Percentiles rank a stretch among this genome's conserved stretches.
These are phyloP conservation scores for Chymomyza caudatula DNA, from an alignment of 2,888 invertebrate genomes.

Conservation along the genomic window DNA sequence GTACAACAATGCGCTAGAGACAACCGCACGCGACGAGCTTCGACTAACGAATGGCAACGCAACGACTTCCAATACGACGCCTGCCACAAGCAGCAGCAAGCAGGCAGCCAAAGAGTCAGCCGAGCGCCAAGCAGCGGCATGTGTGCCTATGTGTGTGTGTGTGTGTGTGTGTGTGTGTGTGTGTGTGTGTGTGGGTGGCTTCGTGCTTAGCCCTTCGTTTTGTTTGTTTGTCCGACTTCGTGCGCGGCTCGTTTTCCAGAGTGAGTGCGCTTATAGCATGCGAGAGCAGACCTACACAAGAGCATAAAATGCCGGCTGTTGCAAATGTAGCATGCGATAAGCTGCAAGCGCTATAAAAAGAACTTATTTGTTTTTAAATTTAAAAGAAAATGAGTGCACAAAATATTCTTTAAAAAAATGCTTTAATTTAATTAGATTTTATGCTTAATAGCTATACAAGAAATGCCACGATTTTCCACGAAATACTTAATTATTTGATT, in stretches of 20 bases:
- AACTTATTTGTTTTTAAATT: not conserved
- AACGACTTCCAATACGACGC: conserved; percentile 51
- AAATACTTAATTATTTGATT: no score
- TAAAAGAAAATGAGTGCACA: no score
- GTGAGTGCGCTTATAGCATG: conserved; percentile 45
- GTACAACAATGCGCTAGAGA: conserved; percentile 27
- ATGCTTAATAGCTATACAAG: no score
- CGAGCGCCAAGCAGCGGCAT: no score
- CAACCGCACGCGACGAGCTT: conserved; percentile 66
- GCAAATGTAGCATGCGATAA: conserved; percentile 3
- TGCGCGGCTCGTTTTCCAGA: conserved; percentile 13
- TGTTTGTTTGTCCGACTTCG: conserved; percentile 4
- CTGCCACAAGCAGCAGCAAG: conserved; percentile 28
- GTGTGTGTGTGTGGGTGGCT: conserved; percentile 40
- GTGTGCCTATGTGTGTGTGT: no score
- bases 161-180: conserved; percentile 7
- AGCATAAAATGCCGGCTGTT: not conserved
- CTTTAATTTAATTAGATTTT: no score
- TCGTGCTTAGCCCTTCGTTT: conserved; percentile 28
- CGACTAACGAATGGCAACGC: conserved; percentile 60
- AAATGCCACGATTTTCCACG: no score
- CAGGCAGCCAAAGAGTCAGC: conserved; percentile 10
- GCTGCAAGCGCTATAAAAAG: not conserved
- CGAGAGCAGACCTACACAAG: conserved; percentile 25
- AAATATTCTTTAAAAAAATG: no score